These are phyloP conservation scores for Sapajus apella DNA, from an alignment of 2,113 vertebrate genomes.

Conservation along the genomic window DNA sequence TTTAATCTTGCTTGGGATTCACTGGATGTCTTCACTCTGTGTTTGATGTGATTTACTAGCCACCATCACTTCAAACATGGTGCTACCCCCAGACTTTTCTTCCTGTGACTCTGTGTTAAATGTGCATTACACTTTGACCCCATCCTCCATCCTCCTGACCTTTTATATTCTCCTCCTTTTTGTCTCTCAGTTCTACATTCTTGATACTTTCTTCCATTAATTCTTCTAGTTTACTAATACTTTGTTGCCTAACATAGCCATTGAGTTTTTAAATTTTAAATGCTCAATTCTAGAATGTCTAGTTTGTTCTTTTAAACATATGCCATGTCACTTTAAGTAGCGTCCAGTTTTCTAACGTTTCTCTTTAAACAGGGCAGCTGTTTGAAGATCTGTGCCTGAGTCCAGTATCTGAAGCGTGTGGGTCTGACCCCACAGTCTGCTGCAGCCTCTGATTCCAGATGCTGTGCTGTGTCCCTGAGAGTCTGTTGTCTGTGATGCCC, in stretches of 20 bases:
- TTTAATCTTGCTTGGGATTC: background rate
- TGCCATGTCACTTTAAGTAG: background rate
- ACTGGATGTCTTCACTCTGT: background rate
- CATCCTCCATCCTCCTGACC: background rate
- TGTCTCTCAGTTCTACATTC: background rate
- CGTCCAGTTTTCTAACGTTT: background rate
- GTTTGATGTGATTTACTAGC: background rate
- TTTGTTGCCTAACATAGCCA: background rate
- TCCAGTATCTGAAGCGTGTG: background rate
- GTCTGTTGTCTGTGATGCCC: background rate
- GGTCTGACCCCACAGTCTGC: background rate
- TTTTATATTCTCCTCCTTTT: background rate
- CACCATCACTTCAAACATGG: rapidly evolving
- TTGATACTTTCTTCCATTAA: background rate
- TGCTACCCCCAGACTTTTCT: background rate
- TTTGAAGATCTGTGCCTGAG: background rate
- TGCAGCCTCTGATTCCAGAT: background rate
- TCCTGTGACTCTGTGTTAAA: background rate
- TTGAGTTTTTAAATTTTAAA: background rate
- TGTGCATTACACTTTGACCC: background rate
- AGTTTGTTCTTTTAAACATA: background rate
- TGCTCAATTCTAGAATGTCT: background rate
- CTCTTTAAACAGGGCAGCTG: background rate
- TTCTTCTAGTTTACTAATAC: background rate
- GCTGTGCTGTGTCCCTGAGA: background rate